Conservation (phyloP, 64 coral and sea anemone genomes). For the Orbicella faveolata region DNA sequence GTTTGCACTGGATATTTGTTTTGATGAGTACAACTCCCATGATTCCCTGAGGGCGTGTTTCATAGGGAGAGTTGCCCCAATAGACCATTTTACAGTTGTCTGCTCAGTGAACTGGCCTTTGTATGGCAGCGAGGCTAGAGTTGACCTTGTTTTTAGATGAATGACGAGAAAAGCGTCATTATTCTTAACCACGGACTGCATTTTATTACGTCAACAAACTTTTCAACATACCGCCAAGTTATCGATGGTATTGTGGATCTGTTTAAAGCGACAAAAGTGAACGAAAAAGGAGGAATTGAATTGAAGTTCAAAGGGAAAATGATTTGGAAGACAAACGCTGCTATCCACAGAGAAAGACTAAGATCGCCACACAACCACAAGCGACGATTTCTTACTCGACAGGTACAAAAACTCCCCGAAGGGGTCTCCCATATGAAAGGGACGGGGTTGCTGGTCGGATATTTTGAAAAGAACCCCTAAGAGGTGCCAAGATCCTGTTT, state of each 20-base stretch:
- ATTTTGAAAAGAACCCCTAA: too few relatives aligned
- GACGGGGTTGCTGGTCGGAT: too few relatives aligned
- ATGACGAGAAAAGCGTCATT: slow-evolving; percentile 29
- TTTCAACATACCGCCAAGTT: slow-evolving; percentile 48
- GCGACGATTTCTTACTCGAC: slow-evolving; percentile 46
- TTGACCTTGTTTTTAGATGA: not conserved
- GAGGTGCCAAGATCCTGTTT: too few relatives aligned
- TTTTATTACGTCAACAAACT: slow-evolving; percentile 60
- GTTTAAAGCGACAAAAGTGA: slow-evolving; percentile 21
- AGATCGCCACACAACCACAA: slow-evolving; percentile 23
- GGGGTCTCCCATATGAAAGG: too few relatives aligned
- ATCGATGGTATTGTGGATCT: slow-evolving; percentile 42
- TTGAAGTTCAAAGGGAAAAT: slow-evolving; percentile 55
- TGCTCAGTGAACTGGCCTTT: too few relatives aligned
- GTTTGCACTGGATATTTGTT: too few relatives aligned
- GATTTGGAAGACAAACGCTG: slow-evolving; percentile 50
- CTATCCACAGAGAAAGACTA: slow-evolving; percentile 20
- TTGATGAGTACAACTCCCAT: too few relatives aligned
- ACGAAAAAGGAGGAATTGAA: slow-evolving; percentile 13
- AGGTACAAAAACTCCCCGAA: not conserved
- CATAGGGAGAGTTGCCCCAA: too few relatives aligned
- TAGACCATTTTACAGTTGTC: too few relatives aligned
- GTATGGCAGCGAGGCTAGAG: too few relatives aligned
- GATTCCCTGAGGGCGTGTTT: too few relatives aligned
- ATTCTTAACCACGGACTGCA: slow-evolving; percentile 53